Conservation (phyloP, 2,797 vertebrate species). For the Limosa lapponica region DNA sequence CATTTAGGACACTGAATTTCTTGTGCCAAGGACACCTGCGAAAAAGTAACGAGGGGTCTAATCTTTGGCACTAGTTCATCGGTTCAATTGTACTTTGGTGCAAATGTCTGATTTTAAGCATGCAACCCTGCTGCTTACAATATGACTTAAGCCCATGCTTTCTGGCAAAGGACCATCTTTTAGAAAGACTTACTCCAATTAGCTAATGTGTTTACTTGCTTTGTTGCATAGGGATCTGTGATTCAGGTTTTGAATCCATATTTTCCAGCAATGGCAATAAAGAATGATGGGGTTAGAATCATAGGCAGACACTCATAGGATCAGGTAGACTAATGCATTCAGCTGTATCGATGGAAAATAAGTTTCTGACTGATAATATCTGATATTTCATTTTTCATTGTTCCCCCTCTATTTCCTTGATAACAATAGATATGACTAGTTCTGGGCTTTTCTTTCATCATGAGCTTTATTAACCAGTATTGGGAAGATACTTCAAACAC, state of each 20-base stretch:
- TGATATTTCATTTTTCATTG: neutral
- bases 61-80: neutral
- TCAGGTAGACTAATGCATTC: neutral
- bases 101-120: neutral
- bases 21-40: rapidly evolving
- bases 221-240: neutral
- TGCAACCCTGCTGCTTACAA: neutral
- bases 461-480: neutral
- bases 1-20: neutral
- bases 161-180: neutral
- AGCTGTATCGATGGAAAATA: neutral
- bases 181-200: neutral
- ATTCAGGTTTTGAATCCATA: neutral
- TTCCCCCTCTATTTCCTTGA: neutral
- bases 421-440: neutral
- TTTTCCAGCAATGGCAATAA: neutral
- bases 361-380: neutral
- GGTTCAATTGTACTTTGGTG: neutral
- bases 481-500: neutral
- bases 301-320: neutral
- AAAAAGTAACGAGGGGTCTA: neutral
- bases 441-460: neutral
- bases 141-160: neutral
- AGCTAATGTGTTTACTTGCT: neutral
- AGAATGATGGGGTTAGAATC: neutral